Evolutionary conservation across 2,113 vertebrate genomes (phyloP).

Genomic region (Emydocephalus ijimae): DNA sequence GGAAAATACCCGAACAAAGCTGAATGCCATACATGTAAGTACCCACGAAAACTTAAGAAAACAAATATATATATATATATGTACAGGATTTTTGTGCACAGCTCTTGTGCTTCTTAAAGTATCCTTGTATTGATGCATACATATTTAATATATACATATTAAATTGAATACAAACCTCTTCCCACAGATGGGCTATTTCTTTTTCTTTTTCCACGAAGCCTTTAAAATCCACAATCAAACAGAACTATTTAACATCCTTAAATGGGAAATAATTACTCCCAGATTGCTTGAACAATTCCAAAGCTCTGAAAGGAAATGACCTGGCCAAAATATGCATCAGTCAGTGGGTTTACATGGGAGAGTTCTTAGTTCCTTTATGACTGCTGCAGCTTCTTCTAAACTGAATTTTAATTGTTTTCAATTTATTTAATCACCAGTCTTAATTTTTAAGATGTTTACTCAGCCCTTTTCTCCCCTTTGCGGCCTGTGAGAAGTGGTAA

Average conservation of each 20-base stretch:
- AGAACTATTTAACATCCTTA: background rate
- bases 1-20: too few relatives aligned
- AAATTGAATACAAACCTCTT: background rate
- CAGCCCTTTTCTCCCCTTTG: background rate
- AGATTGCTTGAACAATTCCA: background rate
- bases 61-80: too few relatives aligned
- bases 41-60: too few relatives aligned
- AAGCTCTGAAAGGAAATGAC: background rate
- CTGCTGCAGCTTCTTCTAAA: conserved; percentile 9
- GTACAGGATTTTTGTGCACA: background rate
- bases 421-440: conserved; percentile 1
- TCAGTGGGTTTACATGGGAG: background rate
- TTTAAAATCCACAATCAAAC: background rate
- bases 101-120: background rate
- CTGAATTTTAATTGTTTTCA: background rate
- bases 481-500: background rate
- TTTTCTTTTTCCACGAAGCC: background rate
- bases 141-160: background rate
- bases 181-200: background rate
- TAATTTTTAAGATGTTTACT: conserved; percentile 19
- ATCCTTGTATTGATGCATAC: background rate
- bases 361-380: background rate
- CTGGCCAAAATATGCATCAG: background rate
- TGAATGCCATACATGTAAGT: too few relatives aligned
- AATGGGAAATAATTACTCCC: background rate